A percentile compares a stretch with the other conserved stretches of the same genome.
These are phyloP conservation scores for Cassiopea andromeda DNA, from an alignment of 30 jellyfish, hydroid and myxozoan species.

Conservation along the genomic window DNA sequence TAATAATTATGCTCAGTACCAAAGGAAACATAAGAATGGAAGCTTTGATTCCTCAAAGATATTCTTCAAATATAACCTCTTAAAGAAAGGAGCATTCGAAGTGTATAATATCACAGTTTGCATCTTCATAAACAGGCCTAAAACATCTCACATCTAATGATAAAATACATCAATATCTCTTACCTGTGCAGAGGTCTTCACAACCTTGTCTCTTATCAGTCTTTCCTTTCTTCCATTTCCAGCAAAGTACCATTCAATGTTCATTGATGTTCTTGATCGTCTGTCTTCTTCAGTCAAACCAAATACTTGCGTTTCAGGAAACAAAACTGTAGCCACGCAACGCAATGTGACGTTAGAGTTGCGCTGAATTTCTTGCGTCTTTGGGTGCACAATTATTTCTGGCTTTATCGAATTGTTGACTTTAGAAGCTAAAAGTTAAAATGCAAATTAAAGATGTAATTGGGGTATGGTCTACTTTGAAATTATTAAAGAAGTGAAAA, in stretches of 20 bases:
- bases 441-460: neutral
- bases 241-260: conserved; percentile 80
- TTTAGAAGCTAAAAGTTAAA: conserved; percentile 54
- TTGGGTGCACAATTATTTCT: conserved; percentile 86
- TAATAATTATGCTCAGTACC: too few relatives aligned
- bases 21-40: too few relatives aligned
- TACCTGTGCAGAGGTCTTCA: conserved; percentile 86
- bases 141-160: neutral
- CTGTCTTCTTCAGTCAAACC: conserved; percentile 67
- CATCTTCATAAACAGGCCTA: neutral
- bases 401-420: conserved; percentile 82
- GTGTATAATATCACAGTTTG: too few relatives aligned
- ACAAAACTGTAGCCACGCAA: conserved; percentile 87
- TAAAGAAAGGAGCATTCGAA: too few relatives aligned
- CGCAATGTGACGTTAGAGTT: conserved; percentile 83
- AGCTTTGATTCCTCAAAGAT: too few relatives aligned
- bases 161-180: neutral
- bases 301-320: conserved; percentile 53
- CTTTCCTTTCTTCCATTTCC: conserved; percentile 36
- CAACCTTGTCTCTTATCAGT: conserved; percentile 48
- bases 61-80: too few relatives aligned
- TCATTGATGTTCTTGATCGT: conserved; percentile 58
- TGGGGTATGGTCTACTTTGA: too few relatives aligned
- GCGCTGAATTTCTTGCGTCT: conserved; percentile 67
- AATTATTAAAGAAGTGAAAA: too few relatives aligned